These are phyloP conservation scores for Coregonus clupeaformis DNA, from an alignment of 2,113 vertebrate species.

Conservation along the genomic window DNA sequence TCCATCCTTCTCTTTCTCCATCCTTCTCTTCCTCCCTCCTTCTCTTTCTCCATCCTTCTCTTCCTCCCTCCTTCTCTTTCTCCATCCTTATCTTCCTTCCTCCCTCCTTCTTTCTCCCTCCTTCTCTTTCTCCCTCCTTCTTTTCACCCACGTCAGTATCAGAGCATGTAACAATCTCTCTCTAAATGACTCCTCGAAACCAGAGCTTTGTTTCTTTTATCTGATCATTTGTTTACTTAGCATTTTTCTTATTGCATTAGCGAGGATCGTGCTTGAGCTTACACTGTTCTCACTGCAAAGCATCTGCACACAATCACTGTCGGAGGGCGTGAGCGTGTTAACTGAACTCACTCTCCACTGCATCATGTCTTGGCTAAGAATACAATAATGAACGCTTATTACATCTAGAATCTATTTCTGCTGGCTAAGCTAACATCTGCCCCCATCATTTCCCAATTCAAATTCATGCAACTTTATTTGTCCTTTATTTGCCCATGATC, in stretches of 20 bases:
- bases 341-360: neutral
- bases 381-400: constrained; percentile 8
- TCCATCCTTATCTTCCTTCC: too few relatives aligned
- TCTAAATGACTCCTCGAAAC: constrained; percentile 55
- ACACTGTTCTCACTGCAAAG: constrained; percentile 28
- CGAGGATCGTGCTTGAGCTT: constrained; percentile 44
- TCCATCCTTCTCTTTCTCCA: neutral
- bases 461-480: neutral
- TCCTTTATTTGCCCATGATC: neutral
- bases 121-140: constrained; percentile 18
- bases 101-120: constrained; percentile 12
- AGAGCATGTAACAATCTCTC: constrained; percentile 52
- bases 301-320: constrained; percentile 45
- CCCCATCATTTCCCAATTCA: neutral
- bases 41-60: constrained; percentile 14
- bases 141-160: constrained; percentile 36
- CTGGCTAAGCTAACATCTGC: constrained; percentile 4
- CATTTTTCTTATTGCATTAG: constrained; percentile 43
- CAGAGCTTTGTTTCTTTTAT: constrained; percentile 35
- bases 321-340: neutral
- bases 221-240: constrained; percentile 30
- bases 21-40: neutral
- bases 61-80: too few relatives aligned
- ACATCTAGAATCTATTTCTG: neutral
- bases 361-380: neutral